A percentile compares a stretch with the other conserved stretches of the same genome.
These are phyloP conservation scores for Dicyrtoma fusca DNA, from an alignment of 2,888 invertebrate species.

Conservation along the genomic window DNA sequence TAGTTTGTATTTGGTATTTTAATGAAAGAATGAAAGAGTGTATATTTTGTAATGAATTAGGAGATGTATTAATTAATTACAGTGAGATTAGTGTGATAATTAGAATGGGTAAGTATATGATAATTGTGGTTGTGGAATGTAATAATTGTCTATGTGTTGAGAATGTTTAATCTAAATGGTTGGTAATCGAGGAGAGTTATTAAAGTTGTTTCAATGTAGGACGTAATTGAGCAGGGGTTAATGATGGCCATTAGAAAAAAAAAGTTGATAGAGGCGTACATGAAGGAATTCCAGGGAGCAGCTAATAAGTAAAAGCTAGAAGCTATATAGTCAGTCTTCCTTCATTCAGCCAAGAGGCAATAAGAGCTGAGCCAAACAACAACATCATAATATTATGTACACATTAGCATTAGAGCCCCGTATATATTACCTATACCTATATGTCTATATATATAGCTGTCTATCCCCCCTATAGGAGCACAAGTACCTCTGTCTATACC, in stretches of 20 bases:
- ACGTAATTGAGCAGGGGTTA: conserved; percentile 40
- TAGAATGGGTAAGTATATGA: conserved; percentile 28
- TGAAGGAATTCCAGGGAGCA: conserved; percentile 27
- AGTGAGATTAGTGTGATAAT: conserved; percentile 23
- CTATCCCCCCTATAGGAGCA: too few species aligned
- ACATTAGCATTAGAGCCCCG: background rate
- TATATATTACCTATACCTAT: background rate
- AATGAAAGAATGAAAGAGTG: conserved; percentile 8
- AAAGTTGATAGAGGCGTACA: conserved; percentile 37
- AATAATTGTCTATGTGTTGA: conserved; percentile 18
- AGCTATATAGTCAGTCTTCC: too few species aligned
- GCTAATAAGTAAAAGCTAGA: too few species aligned
- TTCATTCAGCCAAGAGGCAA: too few species aligned
- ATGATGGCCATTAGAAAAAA: conserved; percentile 36
- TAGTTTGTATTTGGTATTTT: background rate
- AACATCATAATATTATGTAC: background rate
- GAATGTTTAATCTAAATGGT: conserved; percentile 29
- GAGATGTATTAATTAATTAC: conserved; percentile 30
- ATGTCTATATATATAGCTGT: background rate
- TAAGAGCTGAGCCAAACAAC: background rate
- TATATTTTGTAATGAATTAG: conserved; percentile 21
- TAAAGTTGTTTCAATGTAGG: conserved; percentile 34
- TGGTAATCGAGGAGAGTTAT: conserved; percentile 27
- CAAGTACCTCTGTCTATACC: too few species aligned
- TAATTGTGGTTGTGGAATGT: conserved; percentile 23